phyloP scores from a whole-genome alignment of 2,797 vertebrate species.

The Paguma larvata region DNA sequence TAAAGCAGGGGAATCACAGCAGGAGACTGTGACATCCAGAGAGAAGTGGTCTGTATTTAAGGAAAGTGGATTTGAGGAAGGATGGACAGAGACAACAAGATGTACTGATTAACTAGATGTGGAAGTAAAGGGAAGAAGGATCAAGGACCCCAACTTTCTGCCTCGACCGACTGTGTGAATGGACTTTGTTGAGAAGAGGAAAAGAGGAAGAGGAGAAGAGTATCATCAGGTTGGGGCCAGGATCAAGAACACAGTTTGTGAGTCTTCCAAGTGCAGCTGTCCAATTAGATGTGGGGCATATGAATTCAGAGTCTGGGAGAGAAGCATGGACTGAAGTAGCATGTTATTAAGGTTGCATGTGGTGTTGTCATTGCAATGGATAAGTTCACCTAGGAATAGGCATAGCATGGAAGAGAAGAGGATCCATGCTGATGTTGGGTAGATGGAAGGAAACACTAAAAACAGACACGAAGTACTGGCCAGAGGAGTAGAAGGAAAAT shows the following conservation, averaged over 20 bases:
- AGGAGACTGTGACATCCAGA: neutral
- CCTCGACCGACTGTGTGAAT: neutral
- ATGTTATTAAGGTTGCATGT: rapidly evolving
- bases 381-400: too few species aligned
- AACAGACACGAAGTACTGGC: neutral
- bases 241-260: neutral
- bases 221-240: too few species aligned
- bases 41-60: neutral
- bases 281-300: rapidly evolving
- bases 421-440: neutral
- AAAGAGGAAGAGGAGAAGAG: neutral
- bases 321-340: neutral
- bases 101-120: neutral
- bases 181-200: neutral
- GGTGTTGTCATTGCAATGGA: neutral
- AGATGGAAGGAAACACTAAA: neutral
- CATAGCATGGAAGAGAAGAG: neutral
- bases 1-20: too few species aligned
- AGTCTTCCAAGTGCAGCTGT: neutral
- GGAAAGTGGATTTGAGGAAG: neutral
- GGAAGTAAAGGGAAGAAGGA: neutral
- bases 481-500: neutral
- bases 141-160: neutral
- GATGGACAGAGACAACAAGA: too few species aligned
- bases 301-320: neutral